These are phyloP conservation scores for Cyrtonyx montezumae DNA, from an alignment of 2,113 vertebrate genomes.

Conservation along the genomic window DNA sequence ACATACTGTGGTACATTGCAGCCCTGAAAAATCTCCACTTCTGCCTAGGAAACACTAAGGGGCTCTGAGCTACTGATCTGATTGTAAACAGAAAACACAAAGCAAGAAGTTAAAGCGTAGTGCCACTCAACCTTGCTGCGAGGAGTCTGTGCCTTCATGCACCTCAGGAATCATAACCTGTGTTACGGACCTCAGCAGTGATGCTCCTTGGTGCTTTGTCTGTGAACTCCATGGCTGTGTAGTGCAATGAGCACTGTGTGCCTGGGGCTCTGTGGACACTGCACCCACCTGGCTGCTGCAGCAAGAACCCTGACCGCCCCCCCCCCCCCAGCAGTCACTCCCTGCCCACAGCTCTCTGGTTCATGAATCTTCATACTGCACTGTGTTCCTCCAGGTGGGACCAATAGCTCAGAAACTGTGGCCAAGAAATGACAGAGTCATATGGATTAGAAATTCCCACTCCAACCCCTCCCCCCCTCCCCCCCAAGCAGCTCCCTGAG, in stretches of 20 bases:
- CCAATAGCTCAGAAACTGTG: neutral
- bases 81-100: neutral
- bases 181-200: neutral
- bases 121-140: neutral
- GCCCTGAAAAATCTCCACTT: neutral
- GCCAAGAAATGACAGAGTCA: too few species aligned
- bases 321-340: neutral
- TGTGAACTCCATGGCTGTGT: too few species aligned
- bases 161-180: neutral
- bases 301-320: neutral
- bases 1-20: too few species aligned
- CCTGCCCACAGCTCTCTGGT: accelerated
- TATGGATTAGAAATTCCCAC: too few species aligned
- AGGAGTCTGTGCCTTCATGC: neutral
- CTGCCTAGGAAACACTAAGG: neutral
- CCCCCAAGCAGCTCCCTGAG: too few species aligned
- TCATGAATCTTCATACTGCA: accelerated
- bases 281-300: too few species aligned
- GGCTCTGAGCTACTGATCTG: neutral
- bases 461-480: too few species aligned
- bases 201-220: neutral
- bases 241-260: too few species aligned
- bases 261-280: too few species aligned
- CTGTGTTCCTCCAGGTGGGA: accelerated
- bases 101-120: neutral